A percentile compares a stretch with the other conserved stretches of the same genome.
Conservation (phyloP, 2,888 invertebrate species). For the Diplazon laetatorius region DNA sequence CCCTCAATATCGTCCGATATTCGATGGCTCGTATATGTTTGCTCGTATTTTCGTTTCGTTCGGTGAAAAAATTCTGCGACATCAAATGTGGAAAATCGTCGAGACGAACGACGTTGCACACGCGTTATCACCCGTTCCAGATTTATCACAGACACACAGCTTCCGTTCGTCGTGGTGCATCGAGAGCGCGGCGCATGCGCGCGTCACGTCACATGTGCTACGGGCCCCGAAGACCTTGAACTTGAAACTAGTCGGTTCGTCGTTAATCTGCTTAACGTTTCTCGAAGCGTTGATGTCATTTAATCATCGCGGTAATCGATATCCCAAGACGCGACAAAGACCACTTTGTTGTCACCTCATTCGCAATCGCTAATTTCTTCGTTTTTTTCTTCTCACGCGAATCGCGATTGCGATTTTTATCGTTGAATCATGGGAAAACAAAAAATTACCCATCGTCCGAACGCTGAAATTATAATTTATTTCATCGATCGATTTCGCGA, state of each 20-base stretch:
- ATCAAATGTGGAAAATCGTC: constrained; percentile 46
- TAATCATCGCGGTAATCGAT: constrained; percentile 36
- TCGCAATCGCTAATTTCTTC: constrained; percentile 30
- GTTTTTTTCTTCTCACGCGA: no score
- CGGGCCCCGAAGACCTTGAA: constrained; percentile 48
- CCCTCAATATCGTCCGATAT: no score
- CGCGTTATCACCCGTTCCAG: constrained; percentile 2
- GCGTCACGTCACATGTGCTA: constrained; percentile 1
- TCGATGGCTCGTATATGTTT: no score
- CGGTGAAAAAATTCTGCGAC: not conserved
- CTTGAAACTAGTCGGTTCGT: constrained; percentile 50
- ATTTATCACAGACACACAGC: constrained; percentile 49
- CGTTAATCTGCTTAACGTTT: constrained; percentile 48
- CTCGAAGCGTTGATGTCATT: constrained; percentile 34
- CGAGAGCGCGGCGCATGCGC: constrained; percentile 2
- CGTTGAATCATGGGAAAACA: constrained; percentile 28
- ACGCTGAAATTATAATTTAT: no score
- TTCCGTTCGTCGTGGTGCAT: constrained; percentile 37
- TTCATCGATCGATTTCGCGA: no score
- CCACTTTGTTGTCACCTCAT: constrained; percentile 36
- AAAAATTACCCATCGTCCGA: no score
- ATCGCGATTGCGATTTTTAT: no score
- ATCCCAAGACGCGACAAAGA: constrained; percentile 23
- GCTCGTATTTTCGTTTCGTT: no score
- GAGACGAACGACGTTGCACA: constrained; percentile 23